Evolutionary conservation across 2,113 vertebrate species (phyloP), one percentile per base, ranked within the genome.

Genomic region (Dicaeum eximium): DNA sequence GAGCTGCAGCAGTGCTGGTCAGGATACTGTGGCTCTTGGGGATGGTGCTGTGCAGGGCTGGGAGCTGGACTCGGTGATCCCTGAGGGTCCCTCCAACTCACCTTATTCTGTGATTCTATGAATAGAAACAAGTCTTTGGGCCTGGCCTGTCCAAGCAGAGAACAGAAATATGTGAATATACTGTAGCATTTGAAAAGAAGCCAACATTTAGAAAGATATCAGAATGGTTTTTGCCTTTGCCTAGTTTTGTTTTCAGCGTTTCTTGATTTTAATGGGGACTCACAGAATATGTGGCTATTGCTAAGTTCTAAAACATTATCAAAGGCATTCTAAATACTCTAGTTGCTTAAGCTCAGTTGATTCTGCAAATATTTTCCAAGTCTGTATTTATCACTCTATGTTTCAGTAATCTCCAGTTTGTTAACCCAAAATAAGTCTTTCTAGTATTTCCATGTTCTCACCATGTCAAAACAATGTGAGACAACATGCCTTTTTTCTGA

Each of bases 271-370:
- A 75, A 71, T 85, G 45, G 23, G 5, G 40, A 38, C 15, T 89
- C 42, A 64, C 18, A 64, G 37, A 75, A 47, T 78, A 47, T 23
- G 18, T 27, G 53, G 22, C 28, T 37, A 82, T 44, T 85, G 24
- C 56, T 75, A 65, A 57, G 35, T 88, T 92, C 88, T 75, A 71
- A 81, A 90, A 56, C 45, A 42, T 86, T 79, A 70, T 67, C n/a
- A 64, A 65, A 86, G 25, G 25, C 47, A 77, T 96, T 95, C 82
- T 79, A 67, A 86, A 86, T 90, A 70, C 87, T 82, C 71, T 77
- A 54, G 47, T 40, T 91, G 48, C 25, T 92, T 81, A 80, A 92
- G 35, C 15, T 94, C 57, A 69, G 60, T 37, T 79, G 48, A 77
- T 85, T 90, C 57, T 88, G 64, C n/a, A 72, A 86, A 60, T 86